Evolutionary conservation across 2,888 invertebrate species (phyloP), one percentile per base, ranked within the genome.

Genomic region (Ischnus inquisitorius): DNA sequence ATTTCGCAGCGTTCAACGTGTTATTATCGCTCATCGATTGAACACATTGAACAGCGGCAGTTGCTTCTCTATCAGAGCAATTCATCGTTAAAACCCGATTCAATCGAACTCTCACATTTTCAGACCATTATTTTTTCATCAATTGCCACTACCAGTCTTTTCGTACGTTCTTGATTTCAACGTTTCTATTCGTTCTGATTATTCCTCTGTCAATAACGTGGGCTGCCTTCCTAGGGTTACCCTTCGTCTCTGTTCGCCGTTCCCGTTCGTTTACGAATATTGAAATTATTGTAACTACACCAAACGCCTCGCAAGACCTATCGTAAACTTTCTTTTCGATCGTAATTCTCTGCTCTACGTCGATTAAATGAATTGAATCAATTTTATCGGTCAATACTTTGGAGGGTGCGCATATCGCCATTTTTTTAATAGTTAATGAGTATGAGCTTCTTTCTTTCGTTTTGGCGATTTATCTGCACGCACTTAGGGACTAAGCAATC

Each of bases 121-220:
- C 79, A 76, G 67, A 71, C 76, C 69, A 78, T 81, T 48, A 69
- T 41, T 75, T 79, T 78, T 81, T 60, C 34, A 22, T 78, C 67
- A 82, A 76, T 84, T 84, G 84, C 75, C 78, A 76, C 78, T 79
- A 82, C 78, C 79, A 84, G 84, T 84, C 84, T 84, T 84, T 82
- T 84, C 76, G 71, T 82, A 67, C 71, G 67, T 79, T 79, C 71
- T 67, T 64, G 10, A 60, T 78, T 75, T 76, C 41, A 67, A 71
- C 71, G 25, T 39, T 60, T 48, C 51, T 68, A 72, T 62, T 39
- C 43, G 19, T 16, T 69, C 34, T 10, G 16, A 8, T 6, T 48
- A 69, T 25, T 57, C 25, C 12, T 14, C 46, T n/a, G 12, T 46
- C 46, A 46, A 46, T n/a, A 46, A 3, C 46, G 2, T 12, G 14